Evolutionary conservation across 2,113 vertebrate species (phyloP), one percentile per base, ranked within the genome.

Genomic region (Oceanites oceanicus): DNA sequence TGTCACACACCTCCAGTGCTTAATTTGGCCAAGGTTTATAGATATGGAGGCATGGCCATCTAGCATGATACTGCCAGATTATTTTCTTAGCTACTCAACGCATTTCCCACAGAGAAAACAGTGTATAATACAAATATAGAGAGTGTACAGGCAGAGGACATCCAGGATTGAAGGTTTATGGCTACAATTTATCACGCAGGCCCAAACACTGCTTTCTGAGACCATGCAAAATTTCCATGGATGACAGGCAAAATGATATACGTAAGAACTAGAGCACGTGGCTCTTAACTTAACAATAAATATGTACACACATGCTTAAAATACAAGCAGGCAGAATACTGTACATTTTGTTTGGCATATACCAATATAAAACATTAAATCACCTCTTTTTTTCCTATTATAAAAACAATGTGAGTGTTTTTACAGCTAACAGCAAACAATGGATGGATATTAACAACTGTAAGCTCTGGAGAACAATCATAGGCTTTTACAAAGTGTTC

Each of bases 401-500:
- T 12, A 70, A 72, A 94, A 90, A 40, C 34, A 73, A 25, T 36
- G 3, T 18, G 73, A 72, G 40, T 49, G 30, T 77, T 94, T 94
- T 92, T 92, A 95, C 65, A 92, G 50, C 50, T 94, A 94, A 59
- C 22, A 83, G 67, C 42, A 63, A 94, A 84, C 75, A 90, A 81
- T 63, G 62, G 52, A 95, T 73, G 55, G 49, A 86, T 83, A 94
- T 61, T 89, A 95, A 77, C 95, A 95, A 75, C 92, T 91, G 34
- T 66, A 59, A 92, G 55, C 91, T 94, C 52, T 80, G 40, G 75
- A 92, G 91, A 85, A 36, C 74, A 83, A 42, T 66, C 90, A 92
- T 12, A 94, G 17, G 9, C 23, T 79, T 88, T 79, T 89, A 90
- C 62, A 63, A 89, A 96, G 86, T 5, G 55, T 70, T 91, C 63